Conservation (phyloP, 2,888 invertebrate species). For the Leptopilina syphax region DNA sequence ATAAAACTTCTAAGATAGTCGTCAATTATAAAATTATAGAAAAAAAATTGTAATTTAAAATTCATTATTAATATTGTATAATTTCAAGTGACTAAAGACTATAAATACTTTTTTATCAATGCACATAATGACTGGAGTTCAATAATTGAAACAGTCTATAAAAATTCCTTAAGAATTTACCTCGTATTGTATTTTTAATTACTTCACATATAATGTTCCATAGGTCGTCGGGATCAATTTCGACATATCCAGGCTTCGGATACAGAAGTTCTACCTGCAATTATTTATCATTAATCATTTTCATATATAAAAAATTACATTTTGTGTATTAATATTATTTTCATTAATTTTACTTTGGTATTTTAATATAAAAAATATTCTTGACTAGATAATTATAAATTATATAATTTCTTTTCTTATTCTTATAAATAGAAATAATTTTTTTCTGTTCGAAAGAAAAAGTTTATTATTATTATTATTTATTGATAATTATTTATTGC, state of each 20-base stretch:
- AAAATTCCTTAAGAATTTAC: slow-evolving; percentile 76
- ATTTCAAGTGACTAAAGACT: background rate
- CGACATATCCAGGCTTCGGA: slow-evolving; percentile 88
- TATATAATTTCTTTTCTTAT: no score
- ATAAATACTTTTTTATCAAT: background rate
- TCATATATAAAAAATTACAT: background rate
- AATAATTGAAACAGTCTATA: background rate
- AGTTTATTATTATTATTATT: no score
- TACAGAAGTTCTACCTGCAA: slow-evolving; percentile 86
- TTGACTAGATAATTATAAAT: no score
- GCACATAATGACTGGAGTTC: background rate
- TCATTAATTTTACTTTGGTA: no score
- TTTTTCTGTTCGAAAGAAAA: no score
- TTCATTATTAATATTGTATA: background rate
- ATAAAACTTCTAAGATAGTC: background rate
- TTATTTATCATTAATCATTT: slow-evolving; percentile 10
- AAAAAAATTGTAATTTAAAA: background rate
- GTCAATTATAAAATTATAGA: no score
- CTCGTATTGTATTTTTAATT: slow-evolving; percentile 83
- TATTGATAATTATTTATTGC: no score
- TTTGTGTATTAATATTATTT: no score
- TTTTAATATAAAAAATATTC: no score
- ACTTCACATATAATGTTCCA: slow-evolving; percentile 85
- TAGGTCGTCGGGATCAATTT: slow-evolving; percentile 91
- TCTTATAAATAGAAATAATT: no score